Base-by-base conservation (phyloP, 2,888 invertebrate species). In the Glaucopsyche alexis region DNA sequence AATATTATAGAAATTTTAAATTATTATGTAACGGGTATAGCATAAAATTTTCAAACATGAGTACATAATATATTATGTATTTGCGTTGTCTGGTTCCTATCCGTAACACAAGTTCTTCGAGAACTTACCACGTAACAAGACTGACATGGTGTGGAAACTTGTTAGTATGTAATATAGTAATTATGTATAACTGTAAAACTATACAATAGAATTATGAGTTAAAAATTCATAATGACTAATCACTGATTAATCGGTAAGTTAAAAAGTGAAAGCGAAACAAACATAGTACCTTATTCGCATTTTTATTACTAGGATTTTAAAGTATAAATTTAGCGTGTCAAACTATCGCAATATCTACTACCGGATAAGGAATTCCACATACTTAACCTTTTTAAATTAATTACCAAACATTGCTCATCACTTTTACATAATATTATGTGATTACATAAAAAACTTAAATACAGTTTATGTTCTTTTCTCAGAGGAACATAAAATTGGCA, bases 301-400 rank as follows among this genome's bases (percentile, higher is more conserved):
- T 60, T 55, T 60, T 11, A 3, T 29, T 11, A 29, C 60, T 29
- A 29, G 13, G 29, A 60, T 60, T 19, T 29, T 29, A 60, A 60
- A 11, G 60, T 29, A 8, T 19, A 6, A 60, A 60, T 60, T 47
- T 60, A 60, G 60, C 29, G 29, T 29, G 29, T 13, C 60, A 29
- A 60, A 29, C 11, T 29, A 29, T 19, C 55, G 16, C 16, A 55
- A 55, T 19, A 55, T 19, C 55, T 60, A 11, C 29, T 13, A 11
- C 60, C 60, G 60, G 29, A 60, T 13, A 60, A 60, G 60, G 60
- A 60, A 11, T 29, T 29, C 60, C 60, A 60, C 60, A 60, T 60
- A 29, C 60, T 60, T 60, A 60, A 60, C 60, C 60, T 29, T 60
- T 60, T 60, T 60, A 60, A 60, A 60, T 60, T 60, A 60, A 60